A percentile compares a stretch with the other conserved stretches of the same genome.
These are phyloP conservation scores for Hypotaenidia philippensis DNA, from an alignment of 2,797 vertebrate species.

Conservation along the genomic window DNA sequence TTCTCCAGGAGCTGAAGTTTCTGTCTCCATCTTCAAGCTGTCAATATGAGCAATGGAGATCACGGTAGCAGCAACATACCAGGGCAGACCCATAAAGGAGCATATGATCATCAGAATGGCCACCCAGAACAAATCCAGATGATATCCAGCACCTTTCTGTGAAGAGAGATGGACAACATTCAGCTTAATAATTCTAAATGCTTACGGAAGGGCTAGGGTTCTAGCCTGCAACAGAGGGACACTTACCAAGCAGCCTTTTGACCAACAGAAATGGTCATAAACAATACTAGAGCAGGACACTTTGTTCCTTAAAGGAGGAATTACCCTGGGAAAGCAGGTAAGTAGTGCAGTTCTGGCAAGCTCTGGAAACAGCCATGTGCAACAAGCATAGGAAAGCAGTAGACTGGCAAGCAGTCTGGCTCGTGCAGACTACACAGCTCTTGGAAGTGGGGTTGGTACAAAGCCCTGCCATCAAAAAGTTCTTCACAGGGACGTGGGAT, in stretches of 20 bases:
- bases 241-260: background rate
- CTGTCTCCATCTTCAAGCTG: conserved; percentile 98
- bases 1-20: conserved; percentile 95
- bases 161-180: background rate
- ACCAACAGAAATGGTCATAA: background rate
- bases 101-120: conserved; percentile 90
- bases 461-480: background rate
- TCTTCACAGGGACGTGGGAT: background rate
- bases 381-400: background rate
- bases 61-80: conserved; percentile 97
- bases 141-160: conserved; percentile 97
- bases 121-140: conserved; percentile 96
- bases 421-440: accelerated
- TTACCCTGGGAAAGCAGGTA: background rate
- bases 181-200: background rate
- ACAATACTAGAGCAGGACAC: background rate
- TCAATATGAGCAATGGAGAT: conserved; percentile 98
- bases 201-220: background rate
- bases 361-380: background rate
- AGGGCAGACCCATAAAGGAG: conserved; percentile 96
- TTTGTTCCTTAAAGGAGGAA: background rate
- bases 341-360: background rate
- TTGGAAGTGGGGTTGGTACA: background rate
- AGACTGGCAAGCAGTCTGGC: background rate
- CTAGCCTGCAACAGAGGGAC: background rate